phyloP scores from a whole-genome alignment of 2,113 vertebrate species.

The Albula glossodonta region DNA sequence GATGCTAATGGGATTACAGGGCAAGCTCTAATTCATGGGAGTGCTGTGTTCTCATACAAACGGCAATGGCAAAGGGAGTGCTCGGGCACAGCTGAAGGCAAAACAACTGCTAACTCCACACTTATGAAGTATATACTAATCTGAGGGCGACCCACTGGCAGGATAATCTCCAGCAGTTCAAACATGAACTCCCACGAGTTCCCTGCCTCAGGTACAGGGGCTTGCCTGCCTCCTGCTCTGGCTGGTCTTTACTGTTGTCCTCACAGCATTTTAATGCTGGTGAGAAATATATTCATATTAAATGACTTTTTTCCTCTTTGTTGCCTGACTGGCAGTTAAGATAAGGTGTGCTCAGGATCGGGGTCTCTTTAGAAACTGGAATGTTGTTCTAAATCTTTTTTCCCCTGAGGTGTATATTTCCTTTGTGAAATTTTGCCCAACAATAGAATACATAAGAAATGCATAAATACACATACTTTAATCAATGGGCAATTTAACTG shows the following conservation, averaged over 20 bases:
- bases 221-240: not conserved
- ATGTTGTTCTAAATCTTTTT: not conserved
- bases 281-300: not conserved
- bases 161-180: not conserved
- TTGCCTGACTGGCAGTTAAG: not conserved
- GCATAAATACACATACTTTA: not conserved
- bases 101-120: not conserved
- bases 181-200: not conserved
- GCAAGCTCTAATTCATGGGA: slow-evolving; percentile 61
- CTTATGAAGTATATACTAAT: not conserved
- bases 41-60: slow-evolving; percentile 40
- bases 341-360: too few species aligned
- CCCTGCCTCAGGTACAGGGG: not conserved
- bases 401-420: not conserved
- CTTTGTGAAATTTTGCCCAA: not conserved
- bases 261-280: not conserved
- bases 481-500: not conserved
- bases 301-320: not conserved
- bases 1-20: slow-evolving; percentile 71
- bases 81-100: not conserved
- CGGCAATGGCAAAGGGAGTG: slow-evolving; percentile 12
- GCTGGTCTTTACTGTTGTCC: not conserved
- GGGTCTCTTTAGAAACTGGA: not conserved
- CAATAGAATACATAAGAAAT: too few species aligned
- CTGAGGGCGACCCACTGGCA: not conserved